These are phyloP conservation scores for Condylura cristata DNA, from an alignment of 2,113 vertebrate genomes.

Conservation along the genomic window DNA sequence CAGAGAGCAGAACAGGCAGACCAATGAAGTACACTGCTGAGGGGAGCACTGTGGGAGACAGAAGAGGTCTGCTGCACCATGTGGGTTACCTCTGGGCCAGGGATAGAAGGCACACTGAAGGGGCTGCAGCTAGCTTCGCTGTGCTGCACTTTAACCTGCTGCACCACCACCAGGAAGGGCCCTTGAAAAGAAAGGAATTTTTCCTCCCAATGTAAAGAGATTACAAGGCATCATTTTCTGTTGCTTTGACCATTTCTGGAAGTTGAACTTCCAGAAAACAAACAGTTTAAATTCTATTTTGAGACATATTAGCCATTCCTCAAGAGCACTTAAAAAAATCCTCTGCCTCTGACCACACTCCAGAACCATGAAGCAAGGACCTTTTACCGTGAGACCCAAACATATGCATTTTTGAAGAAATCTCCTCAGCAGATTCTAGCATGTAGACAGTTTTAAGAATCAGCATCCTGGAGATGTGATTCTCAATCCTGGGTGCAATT, in stretches of 20 bases:
- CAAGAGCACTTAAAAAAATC: background rate
- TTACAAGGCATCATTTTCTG: background rate
- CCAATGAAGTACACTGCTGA: no score
- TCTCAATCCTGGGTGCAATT: background rate
- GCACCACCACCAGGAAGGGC: no score
- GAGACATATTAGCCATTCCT: background rate
- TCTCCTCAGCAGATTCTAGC: background rate
- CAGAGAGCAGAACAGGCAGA: no score
- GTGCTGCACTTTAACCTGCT: no score
- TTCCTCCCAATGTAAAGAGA: background rate
- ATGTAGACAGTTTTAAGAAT: background rate
- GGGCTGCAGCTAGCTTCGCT: no score
- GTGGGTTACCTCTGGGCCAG: no score
- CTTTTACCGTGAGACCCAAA: background rate
- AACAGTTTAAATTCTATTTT: slow-evolving; percentile 7
- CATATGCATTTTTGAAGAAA: no score
- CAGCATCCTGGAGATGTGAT: background rate
- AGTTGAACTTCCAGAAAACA: background rate
- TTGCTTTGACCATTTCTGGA: background rate
- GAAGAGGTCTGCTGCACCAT: no score
- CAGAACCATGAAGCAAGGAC: background rate
- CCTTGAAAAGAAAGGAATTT: no score
- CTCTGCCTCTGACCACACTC: background rate
- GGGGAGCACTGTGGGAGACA: no score
- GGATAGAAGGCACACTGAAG: no score